Percentiles rank a stretch among this genome's conserved stretches.
Evolutionary conservation across 2,797 vertebrate species (phyloP).

Genomic region (Lepidocolaptes lacrymiger): DNA sequence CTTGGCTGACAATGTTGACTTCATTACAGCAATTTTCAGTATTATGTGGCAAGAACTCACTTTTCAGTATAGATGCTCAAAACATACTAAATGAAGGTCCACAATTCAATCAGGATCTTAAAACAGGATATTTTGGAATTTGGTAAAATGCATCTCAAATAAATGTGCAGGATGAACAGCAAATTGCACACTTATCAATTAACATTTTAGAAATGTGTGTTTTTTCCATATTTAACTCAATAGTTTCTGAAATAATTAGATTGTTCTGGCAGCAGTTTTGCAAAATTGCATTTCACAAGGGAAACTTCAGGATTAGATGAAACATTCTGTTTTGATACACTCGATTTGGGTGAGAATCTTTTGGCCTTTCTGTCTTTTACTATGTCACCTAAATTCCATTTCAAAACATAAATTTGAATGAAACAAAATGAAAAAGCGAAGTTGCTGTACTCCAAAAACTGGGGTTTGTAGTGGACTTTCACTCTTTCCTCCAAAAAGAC

Average conservation of each 20-base stretch:
- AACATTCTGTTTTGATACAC: neutral
- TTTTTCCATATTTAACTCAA: neutral
- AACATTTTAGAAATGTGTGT: neutral
- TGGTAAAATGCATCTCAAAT: neutral
- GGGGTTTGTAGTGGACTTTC: neutral
- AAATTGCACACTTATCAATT: neutral
- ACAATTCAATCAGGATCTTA: neutral
- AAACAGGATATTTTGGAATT: neutral
- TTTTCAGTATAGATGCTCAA: neutral
- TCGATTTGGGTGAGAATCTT: neutral
- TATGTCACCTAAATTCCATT: neutral
- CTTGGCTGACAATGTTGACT: neutral
- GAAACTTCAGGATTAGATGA: neutral
- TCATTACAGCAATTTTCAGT: neutral
- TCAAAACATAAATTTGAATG: neutral
- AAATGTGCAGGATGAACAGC: neutral
- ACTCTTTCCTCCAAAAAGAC: neutral
- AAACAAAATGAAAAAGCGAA: neutral
- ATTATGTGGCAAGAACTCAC: neutral
- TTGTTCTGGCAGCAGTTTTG: neutral
- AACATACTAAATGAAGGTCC: neutral
- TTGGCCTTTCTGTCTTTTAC: neutral
- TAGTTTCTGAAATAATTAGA: neutral
- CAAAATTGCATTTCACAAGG: neutral
- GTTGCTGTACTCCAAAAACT: neutral